Percentiles rank a stretch among this genome's conserved stretches.
Conservation (phyloP, 2,797 vertebrate genomes). For the Arrhamphus sclerolepis region DNA sequence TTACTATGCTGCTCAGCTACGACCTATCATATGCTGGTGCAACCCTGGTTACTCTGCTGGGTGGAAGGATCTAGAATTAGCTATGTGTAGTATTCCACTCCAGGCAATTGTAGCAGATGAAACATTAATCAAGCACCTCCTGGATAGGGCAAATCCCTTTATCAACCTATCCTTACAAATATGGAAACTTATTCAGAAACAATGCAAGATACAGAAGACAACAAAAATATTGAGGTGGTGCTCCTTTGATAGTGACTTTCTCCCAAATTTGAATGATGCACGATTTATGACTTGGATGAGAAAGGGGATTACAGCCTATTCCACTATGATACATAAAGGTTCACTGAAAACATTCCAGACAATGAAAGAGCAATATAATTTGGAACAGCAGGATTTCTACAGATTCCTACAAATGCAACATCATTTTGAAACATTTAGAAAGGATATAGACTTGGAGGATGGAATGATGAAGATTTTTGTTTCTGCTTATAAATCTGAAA, state of each 20-base stretch:
- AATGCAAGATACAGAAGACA: too few species aligned
- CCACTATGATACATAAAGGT: background rate
- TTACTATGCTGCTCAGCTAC: background rate
- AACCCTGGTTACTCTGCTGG: background rate
- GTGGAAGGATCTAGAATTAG: background rate
- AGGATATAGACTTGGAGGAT: background rate
- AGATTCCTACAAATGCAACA: background rate
- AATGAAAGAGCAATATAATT: background rate
- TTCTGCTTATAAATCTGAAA: too few species aligned
- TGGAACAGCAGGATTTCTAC: background rate
- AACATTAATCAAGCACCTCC: too few species aligned
- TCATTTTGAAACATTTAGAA: background rate
- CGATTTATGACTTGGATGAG: background rate
- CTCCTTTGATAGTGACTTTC: too few species aligned
- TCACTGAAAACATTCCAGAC: background rate
- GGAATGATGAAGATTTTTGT: background rate
- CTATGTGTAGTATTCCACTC: background rate
- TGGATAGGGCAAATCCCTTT: too few species aligned
- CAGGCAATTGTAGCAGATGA: too few species aligned
- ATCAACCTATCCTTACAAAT: too few species aligned
- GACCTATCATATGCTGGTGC: background rate
- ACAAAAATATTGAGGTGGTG: too few species aligned
- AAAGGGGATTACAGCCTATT: background rate
- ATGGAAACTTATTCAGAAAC: too few species aligned
- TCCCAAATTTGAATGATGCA: background rate